Evolutionary conservation across 2,113 vertebrate species (phyloP).

Genomic region (Cyprinodon tularosa): DNA sequence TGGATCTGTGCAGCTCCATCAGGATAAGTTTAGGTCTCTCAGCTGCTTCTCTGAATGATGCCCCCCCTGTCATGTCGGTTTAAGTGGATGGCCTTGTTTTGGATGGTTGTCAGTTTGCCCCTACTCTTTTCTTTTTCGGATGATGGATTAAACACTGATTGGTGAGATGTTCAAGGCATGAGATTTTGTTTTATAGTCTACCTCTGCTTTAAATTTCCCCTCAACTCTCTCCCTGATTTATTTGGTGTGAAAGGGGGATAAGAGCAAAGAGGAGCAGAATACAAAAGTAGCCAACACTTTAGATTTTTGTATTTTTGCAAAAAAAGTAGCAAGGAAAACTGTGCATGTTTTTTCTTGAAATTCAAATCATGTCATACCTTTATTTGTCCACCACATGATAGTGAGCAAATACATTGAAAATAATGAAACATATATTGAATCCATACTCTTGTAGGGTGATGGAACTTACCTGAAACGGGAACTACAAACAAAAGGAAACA

Average conservation of each 20-base stretch:
- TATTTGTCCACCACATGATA: background rate
- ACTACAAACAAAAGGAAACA: conserved; percentile 50
- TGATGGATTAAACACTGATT: background rate
- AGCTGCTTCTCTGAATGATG: no score
- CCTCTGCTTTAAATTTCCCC: background rate
- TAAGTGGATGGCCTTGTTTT: background rate
- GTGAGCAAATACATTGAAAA: background rate
- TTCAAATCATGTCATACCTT: background rate
- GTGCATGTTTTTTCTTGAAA: background rate
- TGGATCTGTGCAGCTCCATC: no score
- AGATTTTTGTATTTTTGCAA: background rate
- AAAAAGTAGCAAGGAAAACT: background rate
- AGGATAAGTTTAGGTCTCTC: no score
- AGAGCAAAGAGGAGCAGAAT: background rate
- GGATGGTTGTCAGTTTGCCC: background rate
- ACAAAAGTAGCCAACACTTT: background rate
- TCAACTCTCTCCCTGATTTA: background rate
- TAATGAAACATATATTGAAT: background rate
- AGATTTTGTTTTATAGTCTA: background rate
- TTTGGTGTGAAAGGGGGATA: no score
- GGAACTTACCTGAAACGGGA: conserved; percentile 63
- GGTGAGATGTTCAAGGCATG: background rate
- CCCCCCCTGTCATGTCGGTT: no score
- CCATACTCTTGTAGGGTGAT: background rate
- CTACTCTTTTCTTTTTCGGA: background rate